Evolutionary conservation across 2,113 vertebrate species (phyloP), one percentile per base, ranked within the genome.

Genomic region (Syngnathus typhle): DNA sequence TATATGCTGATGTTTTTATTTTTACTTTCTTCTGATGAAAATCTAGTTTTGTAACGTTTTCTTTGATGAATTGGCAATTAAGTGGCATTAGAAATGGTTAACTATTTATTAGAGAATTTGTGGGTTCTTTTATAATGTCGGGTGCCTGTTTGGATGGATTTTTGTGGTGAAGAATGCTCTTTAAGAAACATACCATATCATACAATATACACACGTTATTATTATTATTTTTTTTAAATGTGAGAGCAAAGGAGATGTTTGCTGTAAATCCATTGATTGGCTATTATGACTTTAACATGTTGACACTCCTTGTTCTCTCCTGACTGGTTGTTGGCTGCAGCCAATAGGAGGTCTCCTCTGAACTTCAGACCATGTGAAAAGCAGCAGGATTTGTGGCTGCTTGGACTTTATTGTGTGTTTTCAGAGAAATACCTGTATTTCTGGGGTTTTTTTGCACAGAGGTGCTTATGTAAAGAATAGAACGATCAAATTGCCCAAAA

Each of bases 391-490:
- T 39, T 59, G 76, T 70, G 58, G 62, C 52, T 23, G 66, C 18
- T 6, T 66, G 49, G 55, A 64, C 71, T 70, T 47, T 58, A 52
- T 73, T 10, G 37, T n/a, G 39, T 37, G 27, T 3, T 44, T 13
- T 7, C 15, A 60, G 2, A 67, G 73, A 54, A 55, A 72, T 1
- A 10, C 58, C 37, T 12, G 9, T 21, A 3, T 11, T 10, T 5
- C 19, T 68, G 63, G 3, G 4, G 6, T 15, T 1, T 38, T n/a
- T 70, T 82, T 84, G 72, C 68, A 51, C 81, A 78, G 81, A 80
- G 49, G 15, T 23, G 15, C 69, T 86, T 86, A 73, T 78, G 68
- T 82, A 85, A 84, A 85, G 49, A 63, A 18, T 60, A 72, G 61
- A 81, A 63, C 27, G 70, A 71, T 61, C 66, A 12, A n/a, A 72